These are phyloP conservation scores for Nesidiocoris tenuis DNA, from an alignment of 2,888 invertebrate genomes.

Conservation along the genomic window DNA sequence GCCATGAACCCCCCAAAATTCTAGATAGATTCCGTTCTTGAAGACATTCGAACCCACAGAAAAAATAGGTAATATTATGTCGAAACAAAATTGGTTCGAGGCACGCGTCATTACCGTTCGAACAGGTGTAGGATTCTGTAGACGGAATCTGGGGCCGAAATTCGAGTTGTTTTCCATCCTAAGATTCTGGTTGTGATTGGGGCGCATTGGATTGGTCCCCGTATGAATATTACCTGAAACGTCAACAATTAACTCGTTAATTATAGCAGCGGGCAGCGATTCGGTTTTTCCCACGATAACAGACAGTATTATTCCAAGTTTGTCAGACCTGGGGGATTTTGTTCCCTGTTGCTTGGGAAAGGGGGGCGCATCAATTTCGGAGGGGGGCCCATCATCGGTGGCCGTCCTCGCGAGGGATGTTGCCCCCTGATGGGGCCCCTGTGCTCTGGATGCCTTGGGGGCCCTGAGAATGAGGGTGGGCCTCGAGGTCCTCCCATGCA, in stretches of 20 bases:
- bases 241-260: neutral
- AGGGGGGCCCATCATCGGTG: constrained; percentile 14
- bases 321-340: neutral
- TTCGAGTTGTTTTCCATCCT: constrained; percentile 3
- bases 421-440: neutral
- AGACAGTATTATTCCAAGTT: no score
- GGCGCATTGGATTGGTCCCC: constrained; percentile 1
- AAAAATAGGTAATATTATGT: no score
- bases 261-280: no score
- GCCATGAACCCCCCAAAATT: no score
- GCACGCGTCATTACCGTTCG: no score
- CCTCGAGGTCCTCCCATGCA: neutral
- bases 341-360: neutral
- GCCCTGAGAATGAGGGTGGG: neutral
- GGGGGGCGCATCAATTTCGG: constrained; percentile 14
- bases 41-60: no score
- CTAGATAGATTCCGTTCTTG: no score
- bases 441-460: constrained; percentile 17
- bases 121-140: constrained; percentile 1
- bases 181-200: constrained; percentile 15
- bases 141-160: neutral
- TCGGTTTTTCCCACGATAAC: no score
- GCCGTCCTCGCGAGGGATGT: constrained; percentile 17
- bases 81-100: no score
- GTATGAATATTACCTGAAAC: constrained; percentile 18